These are phyloP conservation scores for Gryllus bimaculatus DNA, from an alignment of 1,140 invertebrate genomes.

Conservation along the genomic window DNA sequence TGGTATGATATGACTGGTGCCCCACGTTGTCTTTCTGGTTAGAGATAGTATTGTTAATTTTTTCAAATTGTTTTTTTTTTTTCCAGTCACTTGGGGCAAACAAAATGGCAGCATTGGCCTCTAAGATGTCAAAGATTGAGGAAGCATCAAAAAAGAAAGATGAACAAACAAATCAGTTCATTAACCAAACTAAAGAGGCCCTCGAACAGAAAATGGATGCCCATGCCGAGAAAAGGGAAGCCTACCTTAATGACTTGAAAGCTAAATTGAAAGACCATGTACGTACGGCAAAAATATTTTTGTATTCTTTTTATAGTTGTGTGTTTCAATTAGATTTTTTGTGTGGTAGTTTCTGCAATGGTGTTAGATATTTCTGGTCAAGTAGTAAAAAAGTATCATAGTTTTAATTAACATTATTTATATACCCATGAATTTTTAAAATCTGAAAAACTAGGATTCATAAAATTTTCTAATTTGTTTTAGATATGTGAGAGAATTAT, in stretches of 20 bases:
- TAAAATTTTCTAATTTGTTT: too few relatives aligned
- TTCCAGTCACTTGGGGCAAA: conserved; percentile 67
- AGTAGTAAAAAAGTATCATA: too few relatives aligned
- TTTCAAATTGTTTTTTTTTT: background rate
- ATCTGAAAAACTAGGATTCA: too few relatives aligned
- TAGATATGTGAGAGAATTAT: too few relatives aligned
- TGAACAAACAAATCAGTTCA: conserved; percentile 75
- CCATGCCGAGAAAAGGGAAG: conserved; percentile 77
- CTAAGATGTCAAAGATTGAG: conserved; percentile 75
- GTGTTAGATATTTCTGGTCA: too few relatives aligned
- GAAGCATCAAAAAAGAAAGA: conserved; percentile 82
- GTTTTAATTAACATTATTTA: too few relatives aligned
- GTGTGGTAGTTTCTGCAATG: too few relatives aligned
- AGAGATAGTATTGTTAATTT: background rate
- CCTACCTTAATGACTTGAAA: conserved; percentile 75
- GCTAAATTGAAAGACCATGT: conserved; percentile 74
- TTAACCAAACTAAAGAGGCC: conserved; percentile 71
- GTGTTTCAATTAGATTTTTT: too few relatives aligned
- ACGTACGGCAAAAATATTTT: conserved; percentile 28
- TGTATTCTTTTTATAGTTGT: too few relatives aligned
- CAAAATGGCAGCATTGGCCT: conserved; percentile 69
- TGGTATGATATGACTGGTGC: conserved; percentile 44
- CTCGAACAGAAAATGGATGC: conserved; percentile 83
- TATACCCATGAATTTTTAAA: too few relatives aligned
- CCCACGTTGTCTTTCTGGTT: background rate